Conservation (phyloP, 2,888 invertebrate species). For the Dasysyrphus albostriatus region DNA sequence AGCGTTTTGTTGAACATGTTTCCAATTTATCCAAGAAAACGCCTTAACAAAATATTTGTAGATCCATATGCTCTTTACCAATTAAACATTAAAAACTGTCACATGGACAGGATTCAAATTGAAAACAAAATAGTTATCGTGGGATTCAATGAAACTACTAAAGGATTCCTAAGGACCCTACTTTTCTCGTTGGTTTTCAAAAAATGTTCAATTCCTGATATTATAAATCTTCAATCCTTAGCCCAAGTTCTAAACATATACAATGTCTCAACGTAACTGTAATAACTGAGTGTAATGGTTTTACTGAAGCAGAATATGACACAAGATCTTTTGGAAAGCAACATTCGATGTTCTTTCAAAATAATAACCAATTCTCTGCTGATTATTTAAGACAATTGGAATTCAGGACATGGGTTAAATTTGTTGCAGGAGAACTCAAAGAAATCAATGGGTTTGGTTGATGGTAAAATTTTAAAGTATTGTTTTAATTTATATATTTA, state of each 20-base stretch:
- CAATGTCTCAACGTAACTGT: slow-evolving; percentile 53
- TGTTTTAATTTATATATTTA: background rate
- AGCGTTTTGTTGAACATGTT: slow-evolving; percentile 57
- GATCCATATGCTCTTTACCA: slow-evolving; percentile 57
- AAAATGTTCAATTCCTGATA: background rate
- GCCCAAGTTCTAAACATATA: background rate
- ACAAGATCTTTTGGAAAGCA: slow-evolving; percentile 5
- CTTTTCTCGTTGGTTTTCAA: slow-evolving; percentile 76
- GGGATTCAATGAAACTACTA: slow-evolving; percentile 79
- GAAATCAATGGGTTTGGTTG: slow-evolving; percentile 43
- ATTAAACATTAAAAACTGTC: slow-evolving; percentile 22
- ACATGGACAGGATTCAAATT: slow-evolving; percentile 21
- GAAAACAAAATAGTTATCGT: slow-evolving; percentile 75
- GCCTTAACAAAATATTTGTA: background rate
- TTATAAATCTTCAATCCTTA: background rate
- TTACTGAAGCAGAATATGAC: slow-evolving; percentile 58
- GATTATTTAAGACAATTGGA: slow-evolving; percentile 47
- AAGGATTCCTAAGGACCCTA: slow-evolving; percentile 79
- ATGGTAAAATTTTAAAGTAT: background rate
- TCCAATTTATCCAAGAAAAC: slow-evolving; percentile 50
- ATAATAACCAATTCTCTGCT: slow-evolving; percentile 53
- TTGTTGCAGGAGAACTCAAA: slow-evolving; percentile 33
- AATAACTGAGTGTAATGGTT: slow-evolving; percentile 33
- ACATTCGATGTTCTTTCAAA: slow-evolving; percentile 42
- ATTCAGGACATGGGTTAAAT: slow-evolving; percentile 49